Percentiles rank a stretch among this genome's conserved stretches.
These are phyloP conservation scores for Phycodurus eques DNA, from an alignment of 2,113 vertebrate genomes.

Conservation along the genomic window DNA sequence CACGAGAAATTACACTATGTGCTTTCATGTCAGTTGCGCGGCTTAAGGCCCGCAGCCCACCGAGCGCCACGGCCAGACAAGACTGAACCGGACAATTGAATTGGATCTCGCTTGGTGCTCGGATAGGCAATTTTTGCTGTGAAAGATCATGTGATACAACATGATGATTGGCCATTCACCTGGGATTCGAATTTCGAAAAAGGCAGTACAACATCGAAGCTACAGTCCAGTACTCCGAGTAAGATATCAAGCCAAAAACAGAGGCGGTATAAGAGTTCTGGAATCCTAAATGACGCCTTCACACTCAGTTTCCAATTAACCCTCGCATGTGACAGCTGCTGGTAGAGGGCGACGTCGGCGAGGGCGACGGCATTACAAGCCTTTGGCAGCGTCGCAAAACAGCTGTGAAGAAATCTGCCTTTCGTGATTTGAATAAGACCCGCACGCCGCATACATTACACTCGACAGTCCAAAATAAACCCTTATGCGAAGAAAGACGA, in stretches of 20 bases:
- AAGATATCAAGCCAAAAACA: not conserved
- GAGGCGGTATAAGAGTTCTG: not conserved
- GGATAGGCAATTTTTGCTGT: not conserved
- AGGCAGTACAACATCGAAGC: not conserved
- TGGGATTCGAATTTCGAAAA: not conserved
- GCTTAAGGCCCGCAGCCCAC: too few species aligned
- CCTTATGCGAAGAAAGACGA: not conserved
- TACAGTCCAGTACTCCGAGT: not conserved
- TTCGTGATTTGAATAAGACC: not conserved
- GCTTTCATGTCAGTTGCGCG: too few species aligned
- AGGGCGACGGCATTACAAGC: not conserved
- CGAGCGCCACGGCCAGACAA: too few species aligned
- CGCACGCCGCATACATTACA: not conserved
- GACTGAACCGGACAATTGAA: not conserved
- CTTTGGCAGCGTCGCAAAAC: constrained; percentile 13
- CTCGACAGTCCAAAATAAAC: not conserved
- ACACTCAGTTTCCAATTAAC: not conserved
- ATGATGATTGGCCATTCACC: not conserved
- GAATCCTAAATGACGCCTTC: not conserved
- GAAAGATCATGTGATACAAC: not conserved
- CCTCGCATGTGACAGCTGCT: not conserved
- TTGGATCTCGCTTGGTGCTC: not conserved
- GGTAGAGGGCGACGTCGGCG: not conserved
- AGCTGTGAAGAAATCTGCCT: constrained; percentile 14
- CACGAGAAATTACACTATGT: too few species aligned